A percentile compares a stretch with the other conserved stretches of the same genome.
These are phyloP conservation scores for Neosilurus hyrtlii DNA, from an alignment of 2,797 vertebrate genomes.

Conservation along the genomic window DNA sequence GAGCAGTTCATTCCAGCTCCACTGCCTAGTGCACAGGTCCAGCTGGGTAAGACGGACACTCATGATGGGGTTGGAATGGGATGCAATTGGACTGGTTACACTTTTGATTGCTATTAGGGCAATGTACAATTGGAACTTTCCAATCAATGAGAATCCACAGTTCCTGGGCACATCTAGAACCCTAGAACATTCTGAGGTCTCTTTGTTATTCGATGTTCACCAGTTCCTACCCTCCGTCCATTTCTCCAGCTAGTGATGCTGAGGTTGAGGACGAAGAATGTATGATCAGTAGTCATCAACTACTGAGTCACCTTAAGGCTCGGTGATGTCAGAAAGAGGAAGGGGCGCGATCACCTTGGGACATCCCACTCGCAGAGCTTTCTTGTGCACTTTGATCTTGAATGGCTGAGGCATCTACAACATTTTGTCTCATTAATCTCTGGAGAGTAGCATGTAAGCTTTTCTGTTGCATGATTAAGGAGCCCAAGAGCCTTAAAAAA, in stretches of 20 bases:
- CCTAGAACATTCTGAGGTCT: background rate
- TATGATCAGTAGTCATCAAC: background rate
- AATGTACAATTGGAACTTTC: background rate
- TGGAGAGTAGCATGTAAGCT: background rate
- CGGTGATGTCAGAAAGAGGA: too few relatives aligned
- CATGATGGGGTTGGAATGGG: too few relatives aligned
- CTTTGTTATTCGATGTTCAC: background rate
- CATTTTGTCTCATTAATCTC: background rate
- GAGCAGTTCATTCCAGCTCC: slow-evolving; percentile 82
- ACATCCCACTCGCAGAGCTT: too few relatives aligned
- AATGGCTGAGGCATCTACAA: background rate
- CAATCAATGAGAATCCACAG: background rate
- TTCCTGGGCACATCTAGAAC: background rate
- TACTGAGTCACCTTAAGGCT: too few relatives aligned
- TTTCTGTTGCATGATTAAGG: background rate
- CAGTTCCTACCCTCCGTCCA: background rate
- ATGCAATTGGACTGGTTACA: background rate
- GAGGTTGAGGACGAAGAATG: background rate
- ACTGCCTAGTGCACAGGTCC: slow-evolving; percentile 76
- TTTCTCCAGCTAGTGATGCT: background rate
- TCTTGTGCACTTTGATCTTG: too few relatives aligned
- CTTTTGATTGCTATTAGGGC: background rate
- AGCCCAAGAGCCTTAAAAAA: background rate
- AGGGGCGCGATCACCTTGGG: too few relatives aligned
- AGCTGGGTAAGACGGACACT: slow-evolving; percentile 80